Evolutionary conservation across 2,888 invertebrate genomes (phyloP), one percentile per base, ranked within the genome.

Genomic region (Cylloceria caligata): DNA sequence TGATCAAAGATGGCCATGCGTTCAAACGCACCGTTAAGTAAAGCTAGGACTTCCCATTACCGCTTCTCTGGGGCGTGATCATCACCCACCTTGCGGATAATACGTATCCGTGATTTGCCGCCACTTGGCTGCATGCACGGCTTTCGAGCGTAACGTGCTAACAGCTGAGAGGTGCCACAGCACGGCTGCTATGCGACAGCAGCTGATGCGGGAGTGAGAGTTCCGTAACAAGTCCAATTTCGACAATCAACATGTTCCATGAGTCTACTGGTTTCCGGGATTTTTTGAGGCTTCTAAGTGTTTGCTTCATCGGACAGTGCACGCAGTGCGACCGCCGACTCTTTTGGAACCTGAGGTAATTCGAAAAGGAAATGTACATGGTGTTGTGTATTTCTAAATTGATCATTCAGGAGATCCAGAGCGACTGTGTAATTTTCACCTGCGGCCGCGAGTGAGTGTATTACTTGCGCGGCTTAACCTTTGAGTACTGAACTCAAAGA

Each of bases 401-500:
- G 13, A 21, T 76, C 34, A 11, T 75, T 84, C 4, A 84, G 30
- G 4, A 74, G 34, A 13, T 80, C 47, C 42, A 65, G 67, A 0
- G 80, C 83, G 0, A 55, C 64, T 27, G 11, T 7, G 24, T 84
- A 78, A 55, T 82, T 84, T 13, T 71, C 71, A 0, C 30, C 80
- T 2, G 82, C 74, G 0, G 49, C 42, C 6, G 16, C 60, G 2
- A 82, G 39, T 7, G 74, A 77, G 0, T 60, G 21, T 24, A 83
- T 81, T 0, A 84, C 69, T 7, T 73, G 49, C 0, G 65, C 75
- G 1, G 83, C 84, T 9, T 64, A 34, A 1, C 16, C 81, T n/a
- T 72, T 68, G 0, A 84, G 47, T 4, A 57, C 71, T 0, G 83
- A 64, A 3, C 75, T 42, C 21, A 84, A 76, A 55, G 81, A 81